Conservation (phyloP, 2,888 invertebrate species). For the Tricholauxania praeusta region DNA sequence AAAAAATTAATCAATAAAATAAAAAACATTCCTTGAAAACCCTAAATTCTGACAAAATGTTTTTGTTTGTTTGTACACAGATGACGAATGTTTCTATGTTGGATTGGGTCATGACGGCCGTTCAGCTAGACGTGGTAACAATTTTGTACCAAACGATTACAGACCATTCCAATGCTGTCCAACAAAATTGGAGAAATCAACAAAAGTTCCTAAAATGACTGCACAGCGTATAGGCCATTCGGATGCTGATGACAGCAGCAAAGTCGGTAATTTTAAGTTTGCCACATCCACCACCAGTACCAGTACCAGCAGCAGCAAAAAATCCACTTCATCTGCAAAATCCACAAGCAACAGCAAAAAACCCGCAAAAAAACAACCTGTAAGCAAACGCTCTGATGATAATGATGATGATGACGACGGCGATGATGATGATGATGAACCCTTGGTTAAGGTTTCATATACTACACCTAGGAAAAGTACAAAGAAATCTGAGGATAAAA, state of each 20-base stretch:
- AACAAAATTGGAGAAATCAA: conserved; percentile 82
- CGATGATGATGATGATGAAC: conserved; percentile 54
- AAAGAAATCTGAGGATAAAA: conserved; percentile 45
- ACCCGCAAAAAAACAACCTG: conserved; percentile 31
- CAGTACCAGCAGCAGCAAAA: conserved; percentile 45
- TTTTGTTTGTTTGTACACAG: conserved; percentile 82
- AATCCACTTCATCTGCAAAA: conserved; percentile 41
- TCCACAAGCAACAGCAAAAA: conserved; percentile 47
- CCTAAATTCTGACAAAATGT: conserved; percentile 80
- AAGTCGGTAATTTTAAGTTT: conserved; percentile 58
- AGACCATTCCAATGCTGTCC: conserved; percentile 95
- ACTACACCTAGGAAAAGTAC: conserved; percentile 56
- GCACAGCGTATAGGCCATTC: conserved; percentile 67
- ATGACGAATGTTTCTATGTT: conserved; percentile 97
- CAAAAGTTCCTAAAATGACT: conserved; percentile 84
- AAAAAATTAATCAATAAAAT: conserved; percentile 33
- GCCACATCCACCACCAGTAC: conserved; percentile 44
- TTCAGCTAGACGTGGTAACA: conserved; percentile 64
- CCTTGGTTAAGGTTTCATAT: conserved; percentile 65
- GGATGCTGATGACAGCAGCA: conserved; percentile 54
- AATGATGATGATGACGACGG: conserved; percentile 52
- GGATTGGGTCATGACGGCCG: conserved; percentile 85
- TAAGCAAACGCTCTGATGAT: conserved; percentile 45
- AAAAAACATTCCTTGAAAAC: conserved; percentile 19
- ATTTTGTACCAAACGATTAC: conserved; percentile 74